Percentiles rank a stretch among this genome's conserved stretches.
phyloP scores from a whole-genome alignment of 2,888 invertebrate species.

The Chrysolina haemoptera region DNA sequence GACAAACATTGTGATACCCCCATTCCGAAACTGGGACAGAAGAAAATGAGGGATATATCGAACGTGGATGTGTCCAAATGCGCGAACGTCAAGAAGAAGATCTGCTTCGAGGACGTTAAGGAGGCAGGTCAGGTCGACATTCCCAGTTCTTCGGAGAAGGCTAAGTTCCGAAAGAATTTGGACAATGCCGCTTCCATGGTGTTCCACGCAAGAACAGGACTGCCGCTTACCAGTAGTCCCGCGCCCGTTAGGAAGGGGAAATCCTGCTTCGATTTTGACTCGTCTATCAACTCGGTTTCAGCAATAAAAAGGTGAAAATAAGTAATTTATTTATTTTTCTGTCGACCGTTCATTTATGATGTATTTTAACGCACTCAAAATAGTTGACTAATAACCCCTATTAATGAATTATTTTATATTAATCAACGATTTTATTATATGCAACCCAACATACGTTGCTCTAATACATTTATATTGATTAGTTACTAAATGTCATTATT shows the following conservation, averaged over 20 bases:
- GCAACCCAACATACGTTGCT: too few relatives aligned
- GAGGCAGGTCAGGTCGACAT: slow-evolving; percentile 67
- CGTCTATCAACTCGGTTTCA: slow-evolving; percentile 82
- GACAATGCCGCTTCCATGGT: slow-evolving; percentile 88
- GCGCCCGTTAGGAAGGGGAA: slow-evolving; percentile 85
- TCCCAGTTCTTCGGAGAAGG: slow-evolving; percentile 81
- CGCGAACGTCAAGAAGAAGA: slow-evolving; percentile 60
- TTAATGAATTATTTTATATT: too few relatives aligned
- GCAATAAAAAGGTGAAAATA: slow-evolving; percentile 83
- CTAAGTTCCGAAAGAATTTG: slow-evolving; percentile 81
- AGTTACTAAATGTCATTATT: too few relatives aligned
- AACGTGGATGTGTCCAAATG: slow-evolving; percentile 52
- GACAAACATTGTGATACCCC: slow-evolving; percentile 68
- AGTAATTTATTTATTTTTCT: not conserved
- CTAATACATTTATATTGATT: too few relatives aligned
- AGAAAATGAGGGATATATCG: slow-evolving; percentile 52
- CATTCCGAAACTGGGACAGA: slow-evolving; percentile 54
- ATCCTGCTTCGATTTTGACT: slow-evolving; percentile 88
- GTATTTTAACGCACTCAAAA: too few relatives aligned
- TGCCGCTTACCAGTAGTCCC: slow-evolving; percentile 89
- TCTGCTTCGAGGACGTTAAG: slow-evolving; percentile 62
- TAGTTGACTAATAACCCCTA: too few relatives aligned
- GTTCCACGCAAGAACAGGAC: slow-evolving; percentile 85
- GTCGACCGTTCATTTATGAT: too few relatives aligned
- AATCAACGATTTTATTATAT: too few relatives aligned